phyloP scores from a whole-genome alignment of 2,888 invertebrate species.

The Chrysotoxum bicinctum region DNA sequence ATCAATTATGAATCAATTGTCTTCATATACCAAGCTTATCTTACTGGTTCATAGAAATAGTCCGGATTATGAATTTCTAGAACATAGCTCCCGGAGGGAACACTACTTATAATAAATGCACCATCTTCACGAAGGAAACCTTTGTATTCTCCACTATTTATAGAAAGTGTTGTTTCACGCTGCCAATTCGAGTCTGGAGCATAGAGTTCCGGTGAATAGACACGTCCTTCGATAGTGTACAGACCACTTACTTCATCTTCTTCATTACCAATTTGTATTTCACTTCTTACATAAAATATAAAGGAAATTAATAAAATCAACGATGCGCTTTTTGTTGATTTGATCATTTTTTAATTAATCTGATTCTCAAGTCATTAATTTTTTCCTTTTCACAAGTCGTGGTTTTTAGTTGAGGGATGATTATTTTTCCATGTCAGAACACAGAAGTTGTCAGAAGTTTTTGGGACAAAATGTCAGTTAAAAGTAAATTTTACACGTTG shows the following conservation, averaged over 20 bases:
- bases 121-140: slow-evolving; percentile 96
- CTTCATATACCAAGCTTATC: background rate
- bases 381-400: slow-evolving; percentile 46
- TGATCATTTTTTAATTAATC: slow-evolving; percentile 36
- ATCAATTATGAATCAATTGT: background rate
- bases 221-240: slow-evolving; percentile 91
- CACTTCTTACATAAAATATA: slow-evolving; percentile 59
- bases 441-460: background rate
- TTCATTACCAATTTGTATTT: slow-evolving; percentile 77
- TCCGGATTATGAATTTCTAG: slow-evolving; percentile 96
- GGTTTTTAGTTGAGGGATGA: slow-evolving; percentile 39
- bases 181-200: slow-evolving; percentile 87
- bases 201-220: slow-evolving; percentile 87
- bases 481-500: background rate
- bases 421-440: background rate
- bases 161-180: slow-evolving; percentile 88
- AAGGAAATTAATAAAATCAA: slow-evolving; percentile 64
- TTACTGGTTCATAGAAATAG: slow-evolving; percentile 94
- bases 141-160: slow-evolving; percentile 94
- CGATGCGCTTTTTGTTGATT: slow-evolving; percentile 41
- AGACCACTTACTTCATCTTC: slow-evolving; percentile 83
- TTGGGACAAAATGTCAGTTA: slow-evolving; percentile 29
- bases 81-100: slow-evolving; percentile 96
- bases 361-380: slow-evolving; percentile 46
- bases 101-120: slow-evolving; percentile 92